Evolutionary conservation across 2,888 invertebrate species (phyloP), one percentile per base, ranked within the genome.

Genomic region (Lochmaea crataegi): DNA sequence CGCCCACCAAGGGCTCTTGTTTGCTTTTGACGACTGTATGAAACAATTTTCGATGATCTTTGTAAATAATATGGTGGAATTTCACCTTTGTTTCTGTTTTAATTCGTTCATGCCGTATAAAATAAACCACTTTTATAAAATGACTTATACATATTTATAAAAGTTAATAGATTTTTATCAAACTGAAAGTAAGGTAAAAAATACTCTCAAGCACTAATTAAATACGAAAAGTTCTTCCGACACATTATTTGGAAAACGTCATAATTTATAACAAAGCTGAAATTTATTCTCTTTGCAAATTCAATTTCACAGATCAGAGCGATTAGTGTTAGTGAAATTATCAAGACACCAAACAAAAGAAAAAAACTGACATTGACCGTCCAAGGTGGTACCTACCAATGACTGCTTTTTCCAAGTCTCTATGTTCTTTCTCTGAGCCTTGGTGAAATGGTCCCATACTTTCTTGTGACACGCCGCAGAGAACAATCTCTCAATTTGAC

Each of bases 401-500:
- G 96, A 94, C 90, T 96, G 96, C 91, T 96, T 97, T 90, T 95
- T 96, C 98, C 98, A 98, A 87, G 94, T 92, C 90, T 97, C 97
- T 89, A 98, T 96, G 91, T 97, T 97, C 93, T 98, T 98, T 90
- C 98, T 92, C 90, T 98, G 98, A 83, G 97, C 96, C 92, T 98
- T 98, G 90, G 97, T 97, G 93, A 98, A 98, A 93, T 98, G 98
- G 93, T 98, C 98, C 98, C 98, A 98, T 89, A 96, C 96, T 89
- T 97, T 97, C 93, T 98, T 97, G 91, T 97, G 97, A 89, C 94
- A 94, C 87, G 97, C 96, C 85, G 96, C 94, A 88, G 91, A 90
- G 92, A 98, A 97, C 90, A 98, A 96, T 92, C 95, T 94, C 94
- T 96, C 97, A 92, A 98, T 97, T 94, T 97, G 97, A 93, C 95